A percentile compares a stretch with the other conserved stretches of the same genome.
phyloP scores from a whole-genome alignment of 2,113 vertebrate species.

The Sorex araneus region DNA sequence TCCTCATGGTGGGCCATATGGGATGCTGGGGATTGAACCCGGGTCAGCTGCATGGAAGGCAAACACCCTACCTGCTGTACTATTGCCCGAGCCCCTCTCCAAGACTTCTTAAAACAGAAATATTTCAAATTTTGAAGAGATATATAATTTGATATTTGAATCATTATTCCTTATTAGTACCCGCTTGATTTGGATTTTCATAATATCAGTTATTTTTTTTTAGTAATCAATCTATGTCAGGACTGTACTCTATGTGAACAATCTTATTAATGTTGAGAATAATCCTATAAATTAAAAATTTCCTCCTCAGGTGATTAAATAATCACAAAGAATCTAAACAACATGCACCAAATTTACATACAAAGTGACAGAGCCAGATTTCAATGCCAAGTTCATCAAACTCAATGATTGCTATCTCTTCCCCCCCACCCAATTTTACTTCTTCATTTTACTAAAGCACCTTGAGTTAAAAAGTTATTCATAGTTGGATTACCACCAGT shows the following conservation, averaged over 20 bases:
- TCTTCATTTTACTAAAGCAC: too few species aligned
- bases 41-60: too few species aligned
- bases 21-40: too few species aligned
- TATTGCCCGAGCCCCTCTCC: too few species aligned
- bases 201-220: not conserved
- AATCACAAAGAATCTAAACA: not conserved
- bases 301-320: not conserved
- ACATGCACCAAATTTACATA: not conserved
- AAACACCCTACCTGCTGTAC: too few species aligned
- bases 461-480: too few species aligned
- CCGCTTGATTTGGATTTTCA: not conserved
- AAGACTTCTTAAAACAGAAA: not conserved
- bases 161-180: constrained; percentile 13
- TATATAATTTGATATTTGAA: not conserved
- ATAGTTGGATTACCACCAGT: too few species aligned
- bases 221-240: not conserved
- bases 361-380: not conserved
- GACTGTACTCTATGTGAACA: not conserved
- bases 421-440: too few species aligned
- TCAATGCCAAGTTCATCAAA: constrained; percentile 24
- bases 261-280: constrained; percentile 4
- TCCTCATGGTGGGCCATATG: too few species aligned
- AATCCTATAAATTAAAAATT: not conserved
- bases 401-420: not conserved
- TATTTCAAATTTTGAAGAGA: constrained; percentile 11